Percentiles rank a stretch among this genome's conserved stretches.
Conservation (phyloP, 2,888 invertebrate genomes). For the Argyresthia albistria region DNA sequence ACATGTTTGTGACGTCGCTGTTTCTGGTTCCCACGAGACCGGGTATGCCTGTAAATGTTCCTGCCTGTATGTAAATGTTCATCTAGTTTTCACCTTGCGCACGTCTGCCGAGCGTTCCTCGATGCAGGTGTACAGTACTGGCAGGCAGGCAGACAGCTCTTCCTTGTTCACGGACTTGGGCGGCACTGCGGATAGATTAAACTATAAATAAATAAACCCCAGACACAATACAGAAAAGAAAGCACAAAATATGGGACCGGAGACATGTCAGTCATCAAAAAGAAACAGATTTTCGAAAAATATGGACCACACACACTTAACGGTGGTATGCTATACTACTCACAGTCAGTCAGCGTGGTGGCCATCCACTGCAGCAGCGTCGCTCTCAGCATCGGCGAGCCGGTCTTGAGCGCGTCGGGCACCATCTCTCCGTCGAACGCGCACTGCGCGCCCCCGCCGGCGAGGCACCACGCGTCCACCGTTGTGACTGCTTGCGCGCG, state of each 20-base stretch:
- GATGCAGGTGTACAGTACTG: conserved; percentile 83
- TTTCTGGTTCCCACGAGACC: no score
- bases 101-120: conserved; percentile 95
- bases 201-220: no score
- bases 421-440: conserved; percentile 91
- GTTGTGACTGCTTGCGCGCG: conserved; percentile 86
- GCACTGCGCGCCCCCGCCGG: conserved; percentile 84
- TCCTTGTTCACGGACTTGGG: conserved; percentile 84
- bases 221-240: no score
- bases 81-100: no score
- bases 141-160: conserved; percentile 84
- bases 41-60: no score
- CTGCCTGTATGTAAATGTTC: no score
- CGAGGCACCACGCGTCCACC: conserved; percentile 88
- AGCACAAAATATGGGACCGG: no score
- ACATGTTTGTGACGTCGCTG: no score
- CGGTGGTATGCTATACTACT: no score
- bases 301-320: no score
- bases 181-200: conserved; percentile 56
- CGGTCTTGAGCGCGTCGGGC: conserved; percentile 86
- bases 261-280: no score
- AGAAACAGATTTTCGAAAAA: no score
- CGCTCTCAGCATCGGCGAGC: conserved; percentile 85
- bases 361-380: conserved; percentile 91
- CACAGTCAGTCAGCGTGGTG: conserved; percentile 82